Evolutionary conservation across 1,140 invertebrate species (phyloP).

Genomic region (Drosophila mayri): DNA sequence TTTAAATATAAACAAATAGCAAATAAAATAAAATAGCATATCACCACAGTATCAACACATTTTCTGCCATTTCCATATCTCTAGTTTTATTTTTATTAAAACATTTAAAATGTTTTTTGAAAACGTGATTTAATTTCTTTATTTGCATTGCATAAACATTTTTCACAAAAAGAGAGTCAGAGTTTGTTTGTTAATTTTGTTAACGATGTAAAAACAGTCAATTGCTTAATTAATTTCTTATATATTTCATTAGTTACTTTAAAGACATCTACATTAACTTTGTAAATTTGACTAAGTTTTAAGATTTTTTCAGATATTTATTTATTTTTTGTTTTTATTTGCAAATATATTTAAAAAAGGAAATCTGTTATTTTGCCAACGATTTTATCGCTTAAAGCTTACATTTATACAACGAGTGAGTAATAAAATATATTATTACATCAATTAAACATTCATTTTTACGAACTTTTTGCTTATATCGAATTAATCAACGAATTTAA

Average conservation of each 20-base stretch:
- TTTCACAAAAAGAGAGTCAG: constrained; percentile 21
- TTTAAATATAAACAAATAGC: too few species aligned
- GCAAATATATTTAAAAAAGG: neutral
- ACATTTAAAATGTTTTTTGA: neutral
- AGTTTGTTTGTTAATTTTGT: neutral
- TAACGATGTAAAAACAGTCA: constrained; percentile 28
- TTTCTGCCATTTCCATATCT: too few species aligned
- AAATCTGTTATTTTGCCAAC: neutral
- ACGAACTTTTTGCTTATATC: neutral
- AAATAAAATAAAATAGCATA: too few species aligned
- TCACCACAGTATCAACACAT: too few species aligned
- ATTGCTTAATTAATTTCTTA: constrained; percentile 4
- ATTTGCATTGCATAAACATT: constrained; percentile 3
- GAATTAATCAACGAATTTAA: constrained; percentile 13
- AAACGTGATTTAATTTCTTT: constrained; percentile 8
- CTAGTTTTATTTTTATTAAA: neutral
- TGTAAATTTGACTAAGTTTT: constrained; percentile 14
- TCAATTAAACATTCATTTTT: constrained; percentile 1
- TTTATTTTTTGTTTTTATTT: neutral
- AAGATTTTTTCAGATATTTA: neutral
- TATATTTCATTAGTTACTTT: neutral
- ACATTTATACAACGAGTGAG: neutral
- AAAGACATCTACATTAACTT: neutral
- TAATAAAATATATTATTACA: neutral
- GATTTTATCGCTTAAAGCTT: constrained; percentile 27